Base-by-base conservation (phyloP, 2,888 invertebrate genomes). In the Trichacis sp. region DNA sequence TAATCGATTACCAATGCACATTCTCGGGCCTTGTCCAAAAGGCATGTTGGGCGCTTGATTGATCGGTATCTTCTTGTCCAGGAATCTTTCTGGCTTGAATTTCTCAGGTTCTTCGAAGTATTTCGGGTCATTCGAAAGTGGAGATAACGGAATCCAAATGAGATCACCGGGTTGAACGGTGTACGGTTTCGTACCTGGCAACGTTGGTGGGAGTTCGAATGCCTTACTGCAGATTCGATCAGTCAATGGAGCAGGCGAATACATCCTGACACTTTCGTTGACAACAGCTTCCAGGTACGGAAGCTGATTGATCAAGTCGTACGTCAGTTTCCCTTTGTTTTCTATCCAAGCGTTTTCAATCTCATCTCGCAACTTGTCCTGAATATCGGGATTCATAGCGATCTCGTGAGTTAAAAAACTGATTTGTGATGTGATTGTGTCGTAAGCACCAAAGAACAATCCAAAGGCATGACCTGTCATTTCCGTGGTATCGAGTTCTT, bases 261-360 rank as follows among this genome's bases (percentile, higher is more conserved):
- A 77, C 1, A 77, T 45, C 36, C 83, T 71, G 4, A 77, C 47
- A 0, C 75, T 69, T 56, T 83, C 83, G 64, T 73, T 73, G 1
- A 87, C 72, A 0, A 88, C 86, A 81, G 87, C 88, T 56, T 89
- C 88, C 74, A 89, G 67, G 73, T 88, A 88, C 42, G 85, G 82
- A 79, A 89, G 85, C 47, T 84, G 84, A 2, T 84, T 78, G 1
- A 86, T 73, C 2, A 77, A 80, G 11, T 86, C 85, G 64, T 87
- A 87, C 1, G 79, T 85, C 11, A 85, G 62, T 4, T 81, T 73
- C 2, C 81, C 84, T 1, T 70, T 63, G 1, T 53, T 62, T 2
- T 64, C 24, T 0, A 60, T 47, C 30, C 73, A 18, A n/a, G 73
- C 64, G 2, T 38, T 12, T 36, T 83, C 82, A n/a, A 85, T 75